Base-by-base conservation (phyloP, 2,797 vertebrate genomes). In the Bradypodion ventrale region DNA sequence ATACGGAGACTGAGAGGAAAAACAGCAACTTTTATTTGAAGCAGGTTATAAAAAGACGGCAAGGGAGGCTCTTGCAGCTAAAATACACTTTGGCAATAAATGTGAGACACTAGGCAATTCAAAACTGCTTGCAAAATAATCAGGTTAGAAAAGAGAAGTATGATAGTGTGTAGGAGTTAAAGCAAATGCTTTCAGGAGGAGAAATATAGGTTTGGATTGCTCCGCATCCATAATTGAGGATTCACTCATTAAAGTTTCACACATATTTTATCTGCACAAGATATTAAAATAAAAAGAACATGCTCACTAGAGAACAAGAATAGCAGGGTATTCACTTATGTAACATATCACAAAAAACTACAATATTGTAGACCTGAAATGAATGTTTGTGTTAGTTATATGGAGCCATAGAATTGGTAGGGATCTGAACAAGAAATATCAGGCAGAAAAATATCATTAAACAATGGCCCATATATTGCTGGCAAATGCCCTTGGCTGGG, bases 11-110 rank as follows among this genome's bases (percentile, higher is more conserved):
- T 21, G 13, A 40, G 65, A 83, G 70, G 82, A 84, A 84, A 91
- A 91, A 82, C 59, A 91, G 90, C 78, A 91, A 89, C 78, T 82
- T 90, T 66, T 78, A 86, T 93, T 92, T 93, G 87, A 91, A 87
- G 72, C 87, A 90, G 91, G 70, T 84, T 79, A 62, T 23, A 78
- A 77, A 77, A 81, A 89, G 60, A 92, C 85, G 85, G 89, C 52
- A 88, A 62, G 79, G 84, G 49, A 40, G 29, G 25, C 65, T 62
- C 78, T 81, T 87, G 87, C 65, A 91, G 87, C 73, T 87, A 88
- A 89, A 76, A 87, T 90, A 79, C 77, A 83, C 74, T 89, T 85
- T 83, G 83, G 87, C 86, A 90, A 91, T 82, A 89, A 90, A 89
- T 87, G 88, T 84, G 85, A 82, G 12, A 46, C 90, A 89, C 80